Conservation (phyloP, 2,113 vertebrate genomes). For the Mellivora capensis region DNA sequence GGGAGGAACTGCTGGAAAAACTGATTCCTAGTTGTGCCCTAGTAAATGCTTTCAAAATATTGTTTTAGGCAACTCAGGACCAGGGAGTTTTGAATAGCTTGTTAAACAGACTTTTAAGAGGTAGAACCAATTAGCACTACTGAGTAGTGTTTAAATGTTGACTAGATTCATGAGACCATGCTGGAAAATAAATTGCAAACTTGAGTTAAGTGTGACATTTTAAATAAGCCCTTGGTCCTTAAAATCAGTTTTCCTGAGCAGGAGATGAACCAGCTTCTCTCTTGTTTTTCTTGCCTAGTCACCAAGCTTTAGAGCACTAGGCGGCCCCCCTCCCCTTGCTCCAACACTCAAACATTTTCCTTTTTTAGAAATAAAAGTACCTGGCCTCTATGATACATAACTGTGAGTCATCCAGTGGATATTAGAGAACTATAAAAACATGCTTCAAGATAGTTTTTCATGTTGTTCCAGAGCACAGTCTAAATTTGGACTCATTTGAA, state of each 20-base stretch:
- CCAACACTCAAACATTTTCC: conserved; percentile 35
- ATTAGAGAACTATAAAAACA: conserved; percentile 67
- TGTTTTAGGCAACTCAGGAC: conserved; percentile 39
- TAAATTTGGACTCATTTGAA: conserved; percentile 68
- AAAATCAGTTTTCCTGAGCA: conserved; percentile 12
- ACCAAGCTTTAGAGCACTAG: neutral
- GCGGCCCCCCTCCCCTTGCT: neutral
- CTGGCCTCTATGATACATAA: conserved; percentile 53
- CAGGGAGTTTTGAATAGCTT: conserved; percentile 44
- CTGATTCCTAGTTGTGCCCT: neutral
- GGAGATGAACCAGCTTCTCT: neutral
- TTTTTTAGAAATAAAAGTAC: conserved; percentile 78
- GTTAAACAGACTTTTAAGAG: conserved; percentile 58
- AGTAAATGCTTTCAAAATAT: conserved; percentile 50
- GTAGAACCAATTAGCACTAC: conserved; percentile 48
- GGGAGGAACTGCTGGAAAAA: neutral
- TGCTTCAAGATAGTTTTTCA: conserved; percentile 47
- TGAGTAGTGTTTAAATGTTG: conserved; percentile 44
- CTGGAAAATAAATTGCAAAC: conserved; percentile 33
- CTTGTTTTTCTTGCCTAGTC: conserved; percentile 47
- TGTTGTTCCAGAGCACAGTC: conserved; percentile 47
- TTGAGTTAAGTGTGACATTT: conserved; percentile 37
- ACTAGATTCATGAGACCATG: conserved; percentile 19
- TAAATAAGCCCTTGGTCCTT: conserved; percentile 1
- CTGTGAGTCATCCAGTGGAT: conserved; percentile 67